phyloP scores from a whole-genome alignment of 2,888 invertebrate genomes.

The Apodemia mormo region DNA sequence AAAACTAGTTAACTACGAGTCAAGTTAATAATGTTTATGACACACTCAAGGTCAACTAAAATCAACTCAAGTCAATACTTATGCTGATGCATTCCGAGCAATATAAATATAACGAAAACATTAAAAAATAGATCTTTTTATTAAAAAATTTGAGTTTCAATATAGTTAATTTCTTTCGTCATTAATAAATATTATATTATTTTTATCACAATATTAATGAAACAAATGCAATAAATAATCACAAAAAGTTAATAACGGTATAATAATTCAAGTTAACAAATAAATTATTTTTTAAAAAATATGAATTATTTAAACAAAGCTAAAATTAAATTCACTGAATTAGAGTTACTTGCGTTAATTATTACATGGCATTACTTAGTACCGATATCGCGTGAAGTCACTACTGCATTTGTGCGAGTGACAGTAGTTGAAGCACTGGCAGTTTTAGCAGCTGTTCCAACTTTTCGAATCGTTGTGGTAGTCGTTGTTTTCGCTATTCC shows the following conservation, averaged over 20 bases:
- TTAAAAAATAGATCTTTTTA: conserved; percentile 6
- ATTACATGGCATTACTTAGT: conserved; percentile 53
- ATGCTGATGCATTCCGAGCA: too few relatives aligned
- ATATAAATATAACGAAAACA: background rate
- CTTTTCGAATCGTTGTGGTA: conserved; percentile 65
- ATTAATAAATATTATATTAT: background rate
- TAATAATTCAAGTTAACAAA: background rate
- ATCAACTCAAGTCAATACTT: too few relatives aligned
- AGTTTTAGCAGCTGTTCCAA: conserved; percentile 64
- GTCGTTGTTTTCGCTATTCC: conserved; percentile 68
- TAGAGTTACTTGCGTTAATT: conserved; percentile 10
- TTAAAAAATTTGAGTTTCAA: background rate
- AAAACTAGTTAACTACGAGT: too few relatives aligned
- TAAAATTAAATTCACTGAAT: background rate
- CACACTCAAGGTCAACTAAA: too few relatives aligned
- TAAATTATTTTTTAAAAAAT: background rate
- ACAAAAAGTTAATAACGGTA: conserved; percentile 8
- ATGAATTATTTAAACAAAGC: background rate
- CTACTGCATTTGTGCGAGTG: conserved; percentile 62
- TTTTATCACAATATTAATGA: conserved; percentile 4
- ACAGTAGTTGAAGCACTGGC: conserved; percentile 62
- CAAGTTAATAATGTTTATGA: too few relatives aligned
- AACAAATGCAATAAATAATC: conserved; percentile 6
- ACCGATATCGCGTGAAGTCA: conserved; percentile 70
- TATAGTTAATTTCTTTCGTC: background rate